These are phyloP conservation scores for Drosophila quasianomalipes DNA, from an alignment of 2,888 invertebrate species.

Conservation along the genomic window DNA sequence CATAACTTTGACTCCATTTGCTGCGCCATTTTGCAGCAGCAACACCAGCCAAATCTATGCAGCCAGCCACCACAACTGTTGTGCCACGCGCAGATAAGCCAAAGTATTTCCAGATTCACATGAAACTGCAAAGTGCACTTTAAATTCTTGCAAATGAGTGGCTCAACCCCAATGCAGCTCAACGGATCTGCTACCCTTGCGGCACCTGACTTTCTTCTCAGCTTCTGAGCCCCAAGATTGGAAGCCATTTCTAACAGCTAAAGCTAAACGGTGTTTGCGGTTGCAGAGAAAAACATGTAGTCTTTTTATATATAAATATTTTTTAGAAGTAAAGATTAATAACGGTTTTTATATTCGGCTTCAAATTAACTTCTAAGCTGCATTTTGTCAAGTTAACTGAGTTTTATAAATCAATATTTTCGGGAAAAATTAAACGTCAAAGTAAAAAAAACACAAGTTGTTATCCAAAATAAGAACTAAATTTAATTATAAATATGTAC, in stretches of 20 bases:
- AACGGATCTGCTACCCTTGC: slow-evolving; percentile 10
- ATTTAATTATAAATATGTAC: not conserved
- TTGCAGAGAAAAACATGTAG: not conserved
- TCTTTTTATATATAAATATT: not conserved
- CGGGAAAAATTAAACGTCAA: not conserved
- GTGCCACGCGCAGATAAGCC: slow-evolving; percentile 63
- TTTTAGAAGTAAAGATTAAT: not conserved
- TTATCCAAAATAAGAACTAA: not conserved
- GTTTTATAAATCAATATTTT: not conserved
- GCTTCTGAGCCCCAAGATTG: slow-evolving; percentile 6
- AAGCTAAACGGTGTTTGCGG: not conserved
- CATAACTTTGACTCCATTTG: slow-evolving; percentile 75
- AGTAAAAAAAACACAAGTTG: not conserved
- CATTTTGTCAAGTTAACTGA: not conserved
- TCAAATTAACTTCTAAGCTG: not conserved
- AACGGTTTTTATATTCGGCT: too few relatives aligned
- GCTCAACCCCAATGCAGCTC: slow-evolving; percentile 34
- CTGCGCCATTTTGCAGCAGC: slow-evolving; percentile 60
- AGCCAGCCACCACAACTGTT: slow-evolving; percentile 15
- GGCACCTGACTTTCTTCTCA: not conserved
- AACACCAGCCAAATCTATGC: slow-evolving; percentile 8
- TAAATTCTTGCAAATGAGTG: slow-evolving; percentile 84
- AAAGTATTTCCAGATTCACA: slow-evolving; percentile 64
- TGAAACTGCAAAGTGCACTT: slow-evolving; percentile 82
- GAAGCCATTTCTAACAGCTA: slow-evolving; percentile 6